These are phyloP conservation scores for Odontesthes bonariensis DNA, from an alignment of 2,113 vertebrate species.

Conservation along the genomic window DNA sequence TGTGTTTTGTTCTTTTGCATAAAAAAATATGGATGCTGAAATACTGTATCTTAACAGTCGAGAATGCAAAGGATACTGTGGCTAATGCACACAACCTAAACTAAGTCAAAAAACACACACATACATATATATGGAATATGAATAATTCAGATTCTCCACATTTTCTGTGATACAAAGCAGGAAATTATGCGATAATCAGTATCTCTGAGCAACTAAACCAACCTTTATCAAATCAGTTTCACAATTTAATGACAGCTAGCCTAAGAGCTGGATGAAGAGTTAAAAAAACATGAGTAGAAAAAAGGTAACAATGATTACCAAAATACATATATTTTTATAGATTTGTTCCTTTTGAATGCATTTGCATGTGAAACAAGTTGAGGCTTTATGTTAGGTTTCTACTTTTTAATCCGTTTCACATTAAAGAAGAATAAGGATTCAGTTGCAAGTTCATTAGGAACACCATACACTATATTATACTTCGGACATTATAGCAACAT, in stretches of 20 bases:
- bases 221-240: slow-evolving; percentile 11
- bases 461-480: too few species aligned
- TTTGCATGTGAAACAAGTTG: background rate
- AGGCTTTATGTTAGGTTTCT: background rate
- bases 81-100: slow-evolving; percentile 5
- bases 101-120: background rate
- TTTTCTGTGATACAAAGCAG: slow-evolving; percentile 7
- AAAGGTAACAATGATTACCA: background rate
- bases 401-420: background rate
- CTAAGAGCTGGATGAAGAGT: slow-evolving; percentile 26
- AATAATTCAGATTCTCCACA: background rate
- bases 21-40: slow-evolving; percentile 43
- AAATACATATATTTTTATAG: background rate
- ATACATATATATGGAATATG: background rate
- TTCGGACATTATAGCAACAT: background rate
- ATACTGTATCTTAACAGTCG: slow-evolving; percentile 25
- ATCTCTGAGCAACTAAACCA: background rate
- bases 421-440: background rate
- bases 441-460: background rate
- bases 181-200: background rate
- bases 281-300: background rate
- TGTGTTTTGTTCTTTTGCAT: slow-evolving; percentile 47
- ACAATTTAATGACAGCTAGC: slow-evolving; percentile 37
- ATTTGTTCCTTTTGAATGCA: background rate
- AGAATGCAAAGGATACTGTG: slow-evolving; percentile 49